These are phyloP conservation scores for Anolis carolinensis DNA, from an alignment of 2,113 vertebrate genomes.

Conservation along the genomic window DNA sequence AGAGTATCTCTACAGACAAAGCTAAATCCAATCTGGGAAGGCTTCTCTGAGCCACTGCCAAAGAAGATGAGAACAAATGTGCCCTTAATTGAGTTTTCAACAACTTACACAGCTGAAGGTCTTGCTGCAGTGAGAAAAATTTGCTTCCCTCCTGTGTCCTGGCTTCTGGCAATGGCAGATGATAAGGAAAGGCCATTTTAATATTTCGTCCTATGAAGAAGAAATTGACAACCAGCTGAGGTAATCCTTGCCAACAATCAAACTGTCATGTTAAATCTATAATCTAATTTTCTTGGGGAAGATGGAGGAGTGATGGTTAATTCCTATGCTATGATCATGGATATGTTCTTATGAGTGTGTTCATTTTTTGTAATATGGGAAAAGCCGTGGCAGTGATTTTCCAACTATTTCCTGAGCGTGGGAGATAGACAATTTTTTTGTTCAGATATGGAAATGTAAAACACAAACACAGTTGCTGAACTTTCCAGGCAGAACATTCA, in stretches of 20 bases:
- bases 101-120: background rate
- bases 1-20: slow-evolving; percentile 17
- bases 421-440: background rate
- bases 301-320: background rate
- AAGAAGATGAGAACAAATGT: slow-evolving; percentile 15
- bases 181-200: background rate
- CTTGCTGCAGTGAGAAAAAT: background rate
- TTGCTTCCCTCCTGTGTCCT: background rate
- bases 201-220: background rate
- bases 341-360: background rate
- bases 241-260: background rate
- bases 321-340: background rate
- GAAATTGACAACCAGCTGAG: background rate
- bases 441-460: background rate
- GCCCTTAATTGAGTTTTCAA: slow-evolving; percentile 20
- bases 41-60: slow-evolving; percentile 12
- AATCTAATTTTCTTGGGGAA: background rate
- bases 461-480: background rate
- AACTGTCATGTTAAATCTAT: background rate
- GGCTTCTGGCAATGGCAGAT: background rate
- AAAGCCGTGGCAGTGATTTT: background rate
- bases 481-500: background rate
- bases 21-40: slow-evolving; percentile 23
- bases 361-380: background rate
- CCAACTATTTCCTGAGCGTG: background rate